Evolutionary conservation across 2,113 vertebrate genomes (phyloP).

Genomic region (Rhizomys pruinosus): DNA sequence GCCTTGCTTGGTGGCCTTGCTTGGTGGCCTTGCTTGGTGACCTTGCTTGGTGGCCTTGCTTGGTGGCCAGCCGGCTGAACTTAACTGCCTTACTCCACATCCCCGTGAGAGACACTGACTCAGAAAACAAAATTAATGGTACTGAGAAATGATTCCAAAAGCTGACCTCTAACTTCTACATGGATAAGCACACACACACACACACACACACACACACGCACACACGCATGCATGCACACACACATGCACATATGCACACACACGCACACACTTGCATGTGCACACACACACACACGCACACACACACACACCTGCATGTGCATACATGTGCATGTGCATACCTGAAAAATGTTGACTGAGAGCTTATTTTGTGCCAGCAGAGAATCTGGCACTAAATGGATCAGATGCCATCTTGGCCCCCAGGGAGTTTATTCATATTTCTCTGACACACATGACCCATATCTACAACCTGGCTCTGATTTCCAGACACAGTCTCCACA

Average conservation of each 20-base stretch:
- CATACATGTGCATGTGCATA: neutral
- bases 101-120: neutral
- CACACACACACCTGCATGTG: neutral
- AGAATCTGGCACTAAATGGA: neutral
- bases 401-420: no score
- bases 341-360: neutral
- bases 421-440: neutral
- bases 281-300: neutral
- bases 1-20: no score
- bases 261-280: neutral
- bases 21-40: no score
- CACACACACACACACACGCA: neutral
- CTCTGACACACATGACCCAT: fast-evolving
- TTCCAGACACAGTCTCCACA: neutral
- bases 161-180: neutral
- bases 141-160: neutral
- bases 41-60: no score
- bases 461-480: neutral
- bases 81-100: neutral
- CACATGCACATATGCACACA: neutral
- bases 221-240: neutral
- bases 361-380: neutral
- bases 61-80: neutral
- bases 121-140: no score
- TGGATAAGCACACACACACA: neutral